Evolutionary conservation across 2,113 vertebrate species (phyloP).

Genomic region (Phalacrocorax carbo): DNA sequence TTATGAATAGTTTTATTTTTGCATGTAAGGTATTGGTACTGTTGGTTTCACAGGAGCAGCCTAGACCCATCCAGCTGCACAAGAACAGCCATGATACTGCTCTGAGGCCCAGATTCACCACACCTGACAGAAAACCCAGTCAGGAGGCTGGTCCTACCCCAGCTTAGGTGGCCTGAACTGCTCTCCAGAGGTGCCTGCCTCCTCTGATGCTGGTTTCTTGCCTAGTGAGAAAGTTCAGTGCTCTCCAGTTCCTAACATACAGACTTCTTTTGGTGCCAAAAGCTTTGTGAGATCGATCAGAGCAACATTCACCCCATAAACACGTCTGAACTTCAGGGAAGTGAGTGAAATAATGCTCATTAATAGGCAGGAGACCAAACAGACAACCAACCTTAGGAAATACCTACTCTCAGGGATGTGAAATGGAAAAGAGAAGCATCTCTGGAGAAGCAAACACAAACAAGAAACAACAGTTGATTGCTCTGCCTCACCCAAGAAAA

Average conservation of each 20-base stretch:
- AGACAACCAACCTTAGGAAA: not conserved
- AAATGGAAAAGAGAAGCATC: not conserved
- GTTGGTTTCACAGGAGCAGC: not conserved
- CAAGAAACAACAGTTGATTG: not conserved
- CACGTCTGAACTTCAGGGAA: not conserved
- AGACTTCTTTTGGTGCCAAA: not conserved
- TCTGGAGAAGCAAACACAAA: not conserved
- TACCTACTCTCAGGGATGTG: not conserved
- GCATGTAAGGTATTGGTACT: not conserved
- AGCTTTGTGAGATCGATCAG: not conserved
- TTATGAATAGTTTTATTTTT: not conserved
- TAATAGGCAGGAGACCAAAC: not conserved
- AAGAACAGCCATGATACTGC: not conserved
- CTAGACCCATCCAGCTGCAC: not conserved
- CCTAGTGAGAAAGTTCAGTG: not conserved
- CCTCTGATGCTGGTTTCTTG: not conserved
- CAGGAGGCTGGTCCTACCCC: not conserved
- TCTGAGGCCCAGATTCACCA: not conserved
- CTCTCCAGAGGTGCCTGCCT: not conserved
- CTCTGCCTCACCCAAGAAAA: not conserved
- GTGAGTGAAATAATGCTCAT: not conserved
- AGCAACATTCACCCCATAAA: not conserved
- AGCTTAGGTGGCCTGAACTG: not conserved
- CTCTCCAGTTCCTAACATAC: not conserved
- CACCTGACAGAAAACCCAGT: not conserved